A percentile compares a stretch with the other conserved stretches of the same genome.
These are phyloP conservation scores for Saccostrea glomerata DNA, from an alignment of 1,140 invertebrate species.

Conservation along the genomic window DNA sequence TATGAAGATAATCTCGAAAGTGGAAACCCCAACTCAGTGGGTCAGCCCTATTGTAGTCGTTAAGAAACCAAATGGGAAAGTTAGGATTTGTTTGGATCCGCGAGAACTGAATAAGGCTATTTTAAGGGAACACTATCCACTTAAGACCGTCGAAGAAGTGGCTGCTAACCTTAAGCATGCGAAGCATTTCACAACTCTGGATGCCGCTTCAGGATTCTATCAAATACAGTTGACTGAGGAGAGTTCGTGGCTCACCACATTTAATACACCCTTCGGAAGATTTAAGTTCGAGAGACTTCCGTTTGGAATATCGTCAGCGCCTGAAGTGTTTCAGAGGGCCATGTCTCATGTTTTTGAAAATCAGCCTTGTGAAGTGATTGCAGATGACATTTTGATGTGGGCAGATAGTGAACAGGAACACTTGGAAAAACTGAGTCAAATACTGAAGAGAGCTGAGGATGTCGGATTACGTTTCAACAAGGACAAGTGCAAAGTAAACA, in stretches of 20 bases:
- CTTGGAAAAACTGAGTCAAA: too few species aligned
- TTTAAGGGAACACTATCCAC: too few species aligned
- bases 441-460: neutral
- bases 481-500: constrained; percentile 16
- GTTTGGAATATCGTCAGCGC: constrained; percentile 71
- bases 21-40: too few species aligned
- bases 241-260: constrained; percentile 78
- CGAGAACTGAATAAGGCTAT: too few species aligned
- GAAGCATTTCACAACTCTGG: too few species aligned
- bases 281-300: constrained; percentile 75
- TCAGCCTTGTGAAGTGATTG: constrained; percentile 53
- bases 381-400: constrained; percentile 50
- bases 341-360: constrained; percentile 42
- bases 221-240: too few species aligned
- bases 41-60: too few species aligned
- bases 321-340: constrained; percentile 57
- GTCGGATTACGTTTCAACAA: too few species aligned
- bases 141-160: too few species aligned
- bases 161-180: too few species aligned
- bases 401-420: constrained; percentile 58
- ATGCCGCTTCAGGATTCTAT: too few species aligned
- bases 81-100: constrained; percentile 81
- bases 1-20: too few species aligned
- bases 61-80: constrained; percentile 61
- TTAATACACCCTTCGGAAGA: constrained; percentile 78